Evolutionary conservation across 2,113 vertebrate genomes (phyloP).

Genomic region (Gobius niger): DNA sequence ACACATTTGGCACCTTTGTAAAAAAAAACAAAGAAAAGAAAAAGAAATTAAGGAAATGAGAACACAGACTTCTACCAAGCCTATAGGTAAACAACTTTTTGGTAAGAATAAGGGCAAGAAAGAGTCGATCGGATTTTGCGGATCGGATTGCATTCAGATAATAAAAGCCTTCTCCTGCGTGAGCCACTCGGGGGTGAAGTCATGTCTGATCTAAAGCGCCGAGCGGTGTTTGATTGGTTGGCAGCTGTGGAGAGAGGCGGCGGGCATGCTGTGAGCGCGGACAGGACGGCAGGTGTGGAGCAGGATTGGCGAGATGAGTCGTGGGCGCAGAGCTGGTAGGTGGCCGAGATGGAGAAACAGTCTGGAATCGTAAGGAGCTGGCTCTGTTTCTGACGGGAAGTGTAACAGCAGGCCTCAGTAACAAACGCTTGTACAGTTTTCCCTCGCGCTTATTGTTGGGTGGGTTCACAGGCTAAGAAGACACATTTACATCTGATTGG

Average conservation of each 20-base stretch:
- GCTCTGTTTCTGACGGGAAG: constrained; percentile 1
- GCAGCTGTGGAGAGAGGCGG: constrained; percentile 42
- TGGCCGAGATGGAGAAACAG: constrained; percentile 42
- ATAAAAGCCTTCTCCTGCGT: constrained; percentile 32
- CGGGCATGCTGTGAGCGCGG: constrained; percentile 45
- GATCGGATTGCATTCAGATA: constrained; percentile 57
- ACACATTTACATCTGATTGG: too few species aligned
- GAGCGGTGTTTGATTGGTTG: constrained; percentile 50
- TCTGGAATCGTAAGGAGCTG: constrained; percentile 4
- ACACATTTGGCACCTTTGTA: neutral
- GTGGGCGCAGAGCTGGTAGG: constrained; percentile 25
- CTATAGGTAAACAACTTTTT: constrained; percentile 7
- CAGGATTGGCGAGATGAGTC: constrained; percentile 8
- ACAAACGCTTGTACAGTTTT: neutral
- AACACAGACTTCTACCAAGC: constrained; percentile 22
- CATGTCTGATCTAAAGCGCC: constrained; percentile 43
- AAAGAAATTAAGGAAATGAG: neutral
- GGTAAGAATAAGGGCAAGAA: neutral
- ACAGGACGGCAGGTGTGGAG: constrained; percentile 50
- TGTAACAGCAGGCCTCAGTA: neutral
- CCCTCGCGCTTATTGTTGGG: neutral
- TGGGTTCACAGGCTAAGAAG: too few species aligned
- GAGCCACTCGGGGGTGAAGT: constrained; percentile 26
- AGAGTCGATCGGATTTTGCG: constrained; percentile 41
- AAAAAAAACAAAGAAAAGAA: neutral